These are phyloP conservation scores for Emberiza fucata DNA, from an alignment of 2,113 vertebrate species.

Conservation along the genomic window DNA sequence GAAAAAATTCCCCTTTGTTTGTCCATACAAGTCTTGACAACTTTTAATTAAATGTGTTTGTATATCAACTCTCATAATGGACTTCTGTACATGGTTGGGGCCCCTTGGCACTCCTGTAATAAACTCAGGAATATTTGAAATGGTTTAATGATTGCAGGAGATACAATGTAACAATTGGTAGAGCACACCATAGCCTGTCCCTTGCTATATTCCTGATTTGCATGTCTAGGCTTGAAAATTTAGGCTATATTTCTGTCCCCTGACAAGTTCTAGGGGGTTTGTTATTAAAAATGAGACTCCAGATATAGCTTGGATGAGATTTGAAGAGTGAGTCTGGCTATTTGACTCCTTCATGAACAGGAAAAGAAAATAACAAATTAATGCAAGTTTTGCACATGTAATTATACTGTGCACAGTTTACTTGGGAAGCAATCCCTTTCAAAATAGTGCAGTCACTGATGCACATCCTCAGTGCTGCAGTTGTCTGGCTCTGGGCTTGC, in stretches of 20 bases:
- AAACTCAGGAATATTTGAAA: not conserved
- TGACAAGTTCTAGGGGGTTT: not conserved
- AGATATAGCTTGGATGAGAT: not conserved
- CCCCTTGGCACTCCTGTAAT: not conserved
- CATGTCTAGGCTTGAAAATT: not conserved
- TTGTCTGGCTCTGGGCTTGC: not conserved
- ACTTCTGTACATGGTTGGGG: not conserved
- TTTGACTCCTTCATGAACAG: not conserved
- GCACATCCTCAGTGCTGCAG: not conserved
- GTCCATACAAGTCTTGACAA: not conserved
- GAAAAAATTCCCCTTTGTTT: not conserved
- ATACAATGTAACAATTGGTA: not conserved
- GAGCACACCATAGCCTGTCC: not conserved
- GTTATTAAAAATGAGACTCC: not conserved
- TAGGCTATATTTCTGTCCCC: not conserved
- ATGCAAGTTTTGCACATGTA: not conserved
- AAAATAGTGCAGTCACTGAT: not conserved
- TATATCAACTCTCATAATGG: not conserved
- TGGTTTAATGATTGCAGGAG: not conserved
- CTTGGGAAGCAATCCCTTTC: not conserved
- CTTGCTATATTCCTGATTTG: not conserved
- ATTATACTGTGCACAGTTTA: not conserved
- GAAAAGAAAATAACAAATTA: not conserved
- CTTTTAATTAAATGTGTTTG: constrained; percentile 11
- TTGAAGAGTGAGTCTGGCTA: not conserved